Base-by-base conservation (phyloP, 2,888 invertebrate genomes). In the Lissonota sp. region DNA sequence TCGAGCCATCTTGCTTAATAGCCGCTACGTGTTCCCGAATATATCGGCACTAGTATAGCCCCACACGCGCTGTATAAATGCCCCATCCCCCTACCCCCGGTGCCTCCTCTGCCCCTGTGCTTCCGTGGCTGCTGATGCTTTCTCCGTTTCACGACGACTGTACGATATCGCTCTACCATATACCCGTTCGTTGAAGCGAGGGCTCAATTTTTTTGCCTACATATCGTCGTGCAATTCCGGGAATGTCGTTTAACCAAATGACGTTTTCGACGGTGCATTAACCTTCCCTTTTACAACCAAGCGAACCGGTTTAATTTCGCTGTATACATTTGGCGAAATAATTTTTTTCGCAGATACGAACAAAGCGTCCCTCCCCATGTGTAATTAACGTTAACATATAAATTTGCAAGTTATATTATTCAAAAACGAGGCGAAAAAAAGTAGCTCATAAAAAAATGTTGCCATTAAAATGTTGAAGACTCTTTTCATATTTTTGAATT, bases 1-100 rank as follows among this genome's bases (percentile, higher is more conserved):
- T 77, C 71, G 76, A 79, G 84, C 85, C 85, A 88, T 88, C 87
- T 86, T 83, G 84, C 85, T 82, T 91, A 92, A 92, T 89, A 89
- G 90, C 85, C 81, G 70, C 88, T 91, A 91, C 91, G 92, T 91
- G 91, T 90, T 86, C 87, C 84, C 84, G 90, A 91, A 91, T 91
- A 90, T 86, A 86, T 86, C 85, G 84, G 78, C 64, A 10, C 26
- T 26, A 79, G 66, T 66, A 79, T 80, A 49, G 51, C 77, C 75
- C 26, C 26, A 26, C 26, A 78, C 44, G 42, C 51, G 42, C 42
- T 5, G 7, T 63, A 44, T 62, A 26, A 26, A 26, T 26, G 26
- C 26, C 26, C 26, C 26, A 26, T 26, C 26, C 26, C 26, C 26
- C n/a, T n/a, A n/a, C n/a, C n/a, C n/a, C n/a, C n/a, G n/a, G 26